These are phyloP conservation scores for Takifugu rubripes DNA, from an alignment of 2,797 vertebrate species.

Conservation along the genomic window DNA sequence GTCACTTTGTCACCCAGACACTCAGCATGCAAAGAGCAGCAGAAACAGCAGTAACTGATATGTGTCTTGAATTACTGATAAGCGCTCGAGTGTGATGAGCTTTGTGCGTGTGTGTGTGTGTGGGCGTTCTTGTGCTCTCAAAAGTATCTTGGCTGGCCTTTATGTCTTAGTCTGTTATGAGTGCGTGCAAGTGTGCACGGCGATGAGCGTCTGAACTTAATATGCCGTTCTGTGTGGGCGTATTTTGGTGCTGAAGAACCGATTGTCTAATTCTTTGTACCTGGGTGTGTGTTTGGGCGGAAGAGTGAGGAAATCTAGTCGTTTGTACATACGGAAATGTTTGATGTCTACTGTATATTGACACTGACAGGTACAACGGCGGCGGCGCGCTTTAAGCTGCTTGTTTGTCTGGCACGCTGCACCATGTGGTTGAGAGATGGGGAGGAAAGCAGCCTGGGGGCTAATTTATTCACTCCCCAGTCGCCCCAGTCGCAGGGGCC, in stretches of 20 bases:
- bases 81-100: slow-evolving; percentile 62
- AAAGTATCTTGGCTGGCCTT: slow-evolving; percentile 37
- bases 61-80: slow-evolving; percentile 80
- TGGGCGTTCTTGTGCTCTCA: slow-evolving; percentile 42
- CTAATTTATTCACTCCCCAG: slow-evolving; percentile 77
- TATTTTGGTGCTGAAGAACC: slow-evolving; percentile 36
- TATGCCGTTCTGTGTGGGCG: slow-evolving; percentile 22
- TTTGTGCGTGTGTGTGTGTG: slow-evolving; percentile 55
- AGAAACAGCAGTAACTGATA: slow-evolving; percentile 76
- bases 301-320: slow-evolving; percentile 25
- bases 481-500: slow-evolving; percentile 65
- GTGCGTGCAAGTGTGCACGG: slow-evolving; percentile 20
- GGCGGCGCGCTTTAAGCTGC: slow-evolving; percentile 70
- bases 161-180: slow-evolving; percentile 32
- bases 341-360: slow-evolving; percentile 64
- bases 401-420: slow-evolving; percentile 65
- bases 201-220: background rate
- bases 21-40: slow-evolving; percentile 73
- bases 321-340: slow-evolving; percentile 30
- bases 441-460: slow-evolving; percentile 71
- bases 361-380: slow-evolving; percentile 74
- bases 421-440: slow-evolving; percentile 73
- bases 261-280: slow-evolving; percentile 32
- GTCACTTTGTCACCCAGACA: slow-evolving; percentile 75
- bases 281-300: slow-evolving; percentile 22